Base-by-base conservation (phyloP, 2,797 vertebrate species). In the Lagocephalus sceleratus region DNA sequence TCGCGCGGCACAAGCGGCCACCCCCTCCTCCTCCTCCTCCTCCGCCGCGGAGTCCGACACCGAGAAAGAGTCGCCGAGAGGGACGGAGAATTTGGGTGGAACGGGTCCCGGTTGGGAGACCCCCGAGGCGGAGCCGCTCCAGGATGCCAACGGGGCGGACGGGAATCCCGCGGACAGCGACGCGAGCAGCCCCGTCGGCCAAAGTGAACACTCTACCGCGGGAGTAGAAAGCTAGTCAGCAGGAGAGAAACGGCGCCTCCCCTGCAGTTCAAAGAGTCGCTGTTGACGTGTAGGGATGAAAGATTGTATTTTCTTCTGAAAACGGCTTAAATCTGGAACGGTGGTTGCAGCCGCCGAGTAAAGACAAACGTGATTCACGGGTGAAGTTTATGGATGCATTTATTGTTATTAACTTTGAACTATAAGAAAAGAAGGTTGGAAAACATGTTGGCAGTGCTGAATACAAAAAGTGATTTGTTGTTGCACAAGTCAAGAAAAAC, bases 341-440 rank as follows among this genome's bases (percentile, higher is more conserved):
- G 40, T 6, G 12, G 15, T 29, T 54, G 2, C 10, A 11, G 19
- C 11, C 10, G 6, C 25, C 38, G 19, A 72, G n/a, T 63, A 63
- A 44, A 56, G 50, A 52, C 20, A 57, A 46, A 19, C 48, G 1
- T 66, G 38, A 22, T 19, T 5, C 56, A 45, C n/a, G 1, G 20
- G 1, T 54, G 53, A 44, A 64, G 1, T 55, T 59, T 68, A 69
- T 68, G 3, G 43, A 60, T 68, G 84, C 82, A 85, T 88, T 85
- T 88, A 87, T 86, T 88, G 64, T 81, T 86, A 62, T 75, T 71
- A 67, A 60, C 41, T 68, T 76, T 71, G 47, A 79, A 68, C 73
- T 69, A 55, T 82, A 78, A 82, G 61, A 71, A 71, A 81, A 81
- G 68, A 60, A 73, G 21, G 66, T 63, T 79, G 60, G 59, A 35